Conservation (phyloP, 1,140 invertebrate genomes). For the Listronotus oregonensis region DNA sequence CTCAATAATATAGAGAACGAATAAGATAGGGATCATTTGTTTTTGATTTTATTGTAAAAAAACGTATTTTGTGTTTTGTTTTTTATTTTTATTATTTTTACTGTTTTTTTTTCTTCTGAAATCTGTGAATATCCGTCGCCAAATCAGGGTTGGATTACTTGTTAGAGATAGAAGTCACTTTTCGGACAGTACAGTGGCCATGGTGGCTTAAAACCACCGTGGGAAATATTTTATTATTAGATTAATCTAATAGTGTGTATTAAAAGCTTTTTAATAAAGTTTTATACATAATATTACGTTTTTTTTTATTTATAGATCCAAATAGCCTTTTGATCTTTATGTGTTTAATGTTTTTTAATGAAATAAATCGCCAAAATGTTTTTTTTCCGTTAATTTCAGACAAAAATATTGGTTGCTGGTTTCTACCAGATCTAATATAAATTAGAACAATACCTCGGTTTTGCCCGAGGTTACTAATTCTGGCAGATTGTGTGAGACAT, state of each 20-base stretch:
- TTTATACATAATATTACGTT: constrained; percentile 46
- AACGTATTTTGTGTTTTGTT: constrained; percentile 40
- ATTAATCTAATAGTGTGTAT: constrained; percentile 40
- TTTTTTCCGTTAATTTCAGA: no score
- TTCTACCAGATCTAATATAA: no score
- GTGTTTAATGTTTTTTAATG: not conserved
- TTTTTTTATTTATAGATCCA: constrained; percentile 11
- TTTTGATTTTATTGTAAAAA: constrained; percentile 42
- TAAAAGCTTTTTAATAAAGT: constrained; percentile 52
- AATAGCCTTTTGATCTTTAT: constrained; percentile 2
- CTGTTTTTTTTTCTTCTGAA: constrained; percentile 22
- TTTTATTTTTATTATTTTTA: constrained; percentile 38
- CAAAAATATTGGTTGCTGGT: no score
- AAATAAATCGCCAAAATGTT: no score
- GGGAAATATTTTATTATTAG: constrained; percentile 29
- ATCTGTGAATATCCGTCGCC: constrained; percentile 26
- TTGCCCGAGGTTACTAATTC: no score
- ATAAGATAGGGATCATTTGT: constrained; percentile 28
- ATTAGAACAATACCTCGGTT: no score
- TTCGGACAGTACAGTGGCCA: constrained; percentile 14
- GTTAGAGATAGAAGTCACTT: constrained; percentile 1
- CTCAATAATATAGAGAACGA: constrained; percentile 38
- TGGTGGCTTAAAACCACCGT: constrained; percentile 18
- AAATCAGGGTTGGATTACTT: constrained; percentile 21
- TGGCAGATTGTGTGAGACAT: no score